Conservation (phyloP, 2,797 vertebrate species). For the Myotis pilosus region DNA sequence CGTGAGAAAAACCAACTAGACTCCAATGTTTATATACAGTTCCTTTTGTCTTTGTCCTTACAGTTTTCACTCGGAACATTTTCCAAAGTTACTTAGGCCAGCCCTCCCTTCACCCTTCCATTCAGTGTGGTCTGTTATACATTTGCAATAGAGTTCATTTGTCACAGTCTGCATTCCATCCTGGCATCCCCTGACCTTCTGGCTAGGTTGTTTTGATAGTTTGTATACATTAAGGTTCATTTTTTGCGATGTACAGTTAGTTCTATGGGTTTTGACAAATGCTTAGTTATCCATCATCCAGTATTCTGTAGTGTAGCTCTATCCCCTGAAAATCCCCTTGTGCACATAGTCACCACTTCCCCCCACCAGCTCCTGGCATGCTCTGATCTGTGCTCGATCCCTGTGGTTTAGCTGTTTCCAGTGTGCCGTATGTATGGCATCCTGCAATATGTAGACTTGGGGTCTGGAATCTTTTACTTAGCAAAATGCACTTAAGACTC, state of each 20-base stretch:
- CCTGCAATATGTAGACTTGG: not conserved
- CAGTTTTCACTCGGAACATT: not conserved
- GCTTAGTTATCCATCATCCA: not conserved
- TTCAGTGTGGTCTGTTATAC: rapidly evolving
- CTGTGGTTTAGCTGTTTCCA: not conserved
- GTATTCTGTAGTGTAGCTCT: not conserved
- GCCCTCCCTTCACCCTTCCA: not conserved
- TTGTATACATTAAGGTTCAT: not conserved
- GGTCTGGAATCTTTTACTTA: not conserved
- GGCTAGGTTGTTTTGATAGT: not conserved
- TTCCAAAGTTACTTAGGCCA: not conserved
- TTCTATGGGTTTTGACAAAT: not conserved
- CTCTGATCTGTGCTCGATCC: not conserved
- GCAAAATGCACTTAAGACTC: not conserved
- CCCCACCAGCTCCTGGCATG: rapidly evolving
- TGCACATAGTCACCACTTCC: rapidly evolving
- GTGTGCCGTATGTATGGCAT: rapidly evolving
- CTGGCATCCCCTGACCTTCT: not conserved
- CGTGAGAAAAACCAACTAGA: not conserved
- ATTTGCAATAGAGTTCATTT: not conserved
- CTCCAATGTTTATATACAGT: not conserved
- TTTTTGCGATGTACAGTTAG: not conserved
- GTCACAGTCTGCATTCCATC: not conserved
- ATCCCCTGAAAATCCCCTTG: not conserved
- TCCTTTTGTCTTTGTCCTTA: not conserved